Percentiles rank a stretch among this genome's conserved stretches.
These are phyloP conservation scores for Smithornis capensis DNA, from an alignment of 2,113 vertebrate genomes.

Conservation along the genomic window DNA sequence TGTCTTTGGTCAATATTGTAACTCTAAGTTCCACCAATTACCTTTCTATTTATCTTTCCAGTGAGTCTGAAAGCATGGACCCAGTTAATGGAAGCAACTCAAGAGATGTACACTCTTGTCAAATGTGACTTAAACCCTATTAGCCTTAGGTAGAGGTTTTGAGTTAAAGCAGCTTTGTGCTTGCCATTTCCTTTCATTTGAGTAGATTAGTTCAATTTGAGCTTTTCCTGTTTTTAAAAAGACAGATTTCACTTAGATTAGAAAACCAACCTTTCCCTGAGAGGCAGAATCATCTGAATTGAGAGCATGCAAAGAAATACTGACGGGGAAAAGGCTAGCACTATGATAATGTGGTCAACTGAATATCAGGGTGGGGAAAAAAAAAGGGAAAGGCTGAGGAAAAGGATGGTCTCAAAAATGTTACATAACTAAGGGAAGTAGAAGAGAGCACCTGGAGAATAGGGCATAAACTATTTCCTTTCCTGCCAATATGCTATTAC, in stretches of 20 bases:
- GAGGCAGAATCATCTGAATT: not conserved
- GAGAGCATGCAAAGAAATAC: not conserved
- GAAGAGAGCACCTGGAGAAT: not conserved
- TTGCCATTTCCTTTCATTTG: slow-evolving; percentile 25
- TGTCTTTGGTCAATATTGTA: not conserved
- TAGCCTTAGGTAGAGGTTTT: not conserved
- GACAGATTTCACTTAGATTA: not conserved
- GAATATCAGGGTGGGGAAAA: rapidly evolving
- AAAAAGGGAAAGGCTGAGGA: not conserved
- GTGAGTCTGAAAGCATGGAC: not conserved
- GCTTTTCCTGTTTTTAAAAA: not conserved
- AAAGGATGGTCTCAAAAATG: not conserved
- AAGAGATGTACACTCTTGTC: not conserved
- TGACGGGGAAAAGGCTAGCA: not conserved
- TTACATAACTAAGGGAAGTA: not conserved
- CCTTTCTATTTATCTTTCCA: not conserved
- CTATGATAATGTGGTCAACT: not conserved
- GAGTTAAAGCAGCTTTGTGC: not conserved
- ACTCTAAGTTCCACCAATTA: not conserved
- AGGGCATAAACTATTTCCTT: not conserved
- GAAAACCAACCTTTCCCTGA: not conserved
- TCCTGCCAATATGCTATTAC: not conserved
- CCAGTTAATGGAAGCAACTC: not conserved
- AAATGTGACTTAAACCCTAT: not conserved
- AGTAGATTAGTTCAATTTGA: not conserved